phyloP scores from a whole-genome alignment of 35 echinoderm and acorn worm species.

The Heliocidaris erythrogramma region DNA sequence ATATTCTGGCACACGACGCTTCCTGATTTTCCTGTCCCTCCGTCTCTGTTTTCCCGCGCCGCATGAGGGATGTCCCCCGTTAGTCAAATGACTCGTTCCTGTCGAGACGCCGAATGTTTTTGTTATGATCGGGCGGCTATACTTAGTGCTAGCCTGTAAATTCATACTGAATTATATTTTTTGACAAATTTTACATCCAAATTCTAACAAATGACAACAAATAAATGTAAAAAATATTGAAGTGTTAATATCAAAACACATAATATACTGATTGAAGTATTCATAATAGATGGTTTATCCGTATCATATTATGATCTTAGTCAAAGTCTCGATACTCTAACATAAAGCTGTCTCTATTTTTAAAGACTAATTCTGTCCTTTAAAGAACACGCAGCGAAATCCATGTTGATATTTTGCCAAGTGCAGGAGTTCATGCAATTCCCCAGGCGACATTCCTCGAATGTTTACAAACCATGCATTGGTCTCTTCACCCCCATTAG shows the following conservation, averaged over 20 bases:
- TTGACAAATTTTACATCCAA: not conserved
- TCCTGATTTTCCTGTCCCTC: slow-evolving; percentile 23
- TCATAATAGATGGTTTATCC: not conserved
- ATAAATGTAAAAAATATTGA: not conserved
- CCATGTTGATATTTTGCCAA: slow-evolving; percentile 9
- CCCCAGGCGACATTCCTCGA: not conserved
- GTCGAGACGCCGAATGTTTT: slow-evolving; percentile 19
- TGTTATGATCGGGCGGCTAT: slow-evolving; percentile 21
- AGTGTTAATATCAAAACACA: not conserved
- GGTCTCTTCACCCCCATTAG: not conserved
- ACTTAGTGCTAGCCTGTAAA: not conserved
- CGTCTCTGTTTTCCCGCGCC: not conserved
- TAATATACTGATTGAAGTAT: not conserved
- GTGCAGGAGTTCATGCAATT: not conserved
- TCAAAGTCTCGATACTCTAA: not conserved
- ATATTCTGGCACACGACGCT: not conserved
- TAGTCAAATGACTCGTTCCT: slow-evolving; percentile 24
- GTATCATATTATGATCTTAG: not conserved
- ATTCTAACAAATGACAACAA: not conserved
- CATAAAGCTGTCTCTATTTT: not conserved
- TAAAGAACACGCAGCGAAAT: not conserved
- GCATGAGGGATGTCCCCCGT: not conserved
- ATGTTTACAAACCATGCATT: not conserved
- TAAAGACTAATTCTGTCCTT: not conserved
- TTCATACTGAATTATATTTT: not conserved